A percentile compares a stretch with the other conserved stretches of the same genome.
Conservation (phyloP, 2,113 vertebrate species). For the Pollachius pollachius region DNA sequence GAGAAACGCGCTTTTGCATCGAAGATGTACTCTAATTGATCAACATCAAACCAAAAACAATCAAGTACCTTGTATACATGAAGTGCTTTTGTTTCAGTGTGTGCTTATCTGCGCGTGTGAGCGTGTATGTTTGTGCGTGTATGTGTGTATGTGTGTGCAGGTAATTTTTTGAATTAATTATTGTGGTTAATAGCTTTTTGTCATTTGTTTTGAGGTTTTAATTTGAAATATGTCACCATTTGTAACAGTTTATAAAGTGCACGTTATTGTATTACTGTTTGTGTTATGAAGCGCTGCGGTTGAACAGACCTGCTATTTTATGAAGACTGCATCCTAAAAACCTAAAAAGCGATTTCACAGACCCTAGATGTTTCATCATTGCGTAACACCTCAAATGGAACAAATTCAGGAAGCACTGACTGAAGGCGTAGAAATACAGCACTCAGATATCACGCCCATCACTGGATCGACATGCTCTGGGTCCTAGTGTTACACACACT, state of each 20-base stretch:
- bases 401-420: constrained; percentile 33
- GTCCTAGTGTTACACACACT: constrained; percentile 14
- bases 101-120: constrained; percentile 24
- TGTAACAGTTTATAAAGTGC: constrained; percentile 65
- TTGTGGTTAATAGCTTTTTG: constrained; percentile 59
- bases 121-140: constrained; percentile 49
- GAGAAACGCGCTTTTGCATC: constrained; percentile 66
- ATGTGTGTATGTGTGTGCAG: constrained; percentile 29
- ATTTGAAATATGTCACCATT: constrained; percentile 53
- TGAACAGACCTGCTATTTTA: constrained; percentile 32
- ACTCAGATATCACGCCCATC: constrained; percentile 1
- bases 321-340: constrained; percentile 50
- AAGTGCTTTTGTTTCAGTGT: constrained; percentile 75
- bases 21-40: constrained; percentile 75
- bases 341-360: background rate
- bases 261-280: constrained; percentile 60
- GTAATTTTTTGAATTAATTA: constrained; percentile 61
- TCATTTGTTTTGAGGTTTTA: constrained; percentile 39
- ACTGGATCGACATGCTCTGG: background rate
- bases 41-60: constrained; percentile 76
- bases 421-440: constrained; percentile 18
- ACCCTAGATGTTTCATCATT: too few species aligned
- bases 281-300: background rate
- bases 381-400: constrained; percentile 28
- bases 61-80: constrained; percentile 67